These are phyloP conservation scores for Ectropis crepuscularia DNA, from an alignment of 2,888 invertebrate species.

Conservation along the genomic window DNA sequence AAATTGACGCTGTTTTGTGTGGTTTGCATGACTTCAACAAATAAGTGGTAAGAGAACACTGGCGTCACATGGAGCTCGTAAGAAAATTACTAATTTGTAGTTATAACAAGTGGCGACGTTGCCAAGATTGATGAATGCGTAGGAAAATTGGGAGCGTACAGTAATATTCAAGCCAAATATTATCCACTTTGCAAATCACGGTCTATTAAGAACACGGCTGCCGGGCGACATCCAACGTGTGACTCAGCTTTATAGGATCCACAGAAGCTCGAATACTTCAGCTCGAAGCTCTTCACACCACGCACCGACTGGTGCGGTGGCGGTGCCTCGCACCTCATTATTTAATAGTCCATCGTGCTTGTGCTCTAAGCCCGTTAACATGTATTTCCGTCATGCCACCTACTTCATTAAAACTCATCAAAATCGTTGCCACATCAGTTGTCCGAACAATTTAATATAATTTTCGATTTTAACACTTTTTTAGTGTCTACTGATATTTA, in stretches of 20 bases:
- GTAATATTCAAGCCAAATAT: constrained; percentile 41
- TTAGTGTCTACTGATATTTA: too few species aligned
- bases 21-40: constrained; percentile 24
- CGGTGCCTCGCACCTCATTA: too few species aligned
- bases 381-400: too few species aligned
- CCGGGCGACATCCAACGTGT: constrained; percentile 26
- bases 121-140: constrained; percentile 44
- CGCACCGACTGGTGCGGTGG: too few species aligned
- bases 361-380: too few species aligned
- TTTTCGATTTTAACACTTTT: too few species aligned
- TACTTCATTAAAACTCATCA: too few species aligned
- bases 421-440: too few species aligned
- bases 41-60: constrained; percentile 21
- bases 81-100: constrained; percentile 30
- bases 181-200: constrained; percentile 39
- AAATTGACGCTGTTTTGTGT: constrained; percentile 19
- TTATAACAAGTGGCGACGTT: constrained; percentile 41
- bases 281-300: too few species aligned
- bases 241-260: constrained; percentile 29
- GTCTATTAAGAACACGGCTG: constrained; percentile 34
- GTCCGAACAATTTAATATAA: too few species aligned
- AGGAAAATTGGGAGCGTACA: constrained; percentile 41
- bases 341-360: too few species aligned
- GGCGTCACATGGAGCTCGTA: constrained; percentile 24
- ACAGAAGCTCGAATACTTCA: too few species aligned